Evolutionary conservation across 2,113 vertebrate genomes (phyloP).

Genomic region (Podarcis muralis): DNA sequence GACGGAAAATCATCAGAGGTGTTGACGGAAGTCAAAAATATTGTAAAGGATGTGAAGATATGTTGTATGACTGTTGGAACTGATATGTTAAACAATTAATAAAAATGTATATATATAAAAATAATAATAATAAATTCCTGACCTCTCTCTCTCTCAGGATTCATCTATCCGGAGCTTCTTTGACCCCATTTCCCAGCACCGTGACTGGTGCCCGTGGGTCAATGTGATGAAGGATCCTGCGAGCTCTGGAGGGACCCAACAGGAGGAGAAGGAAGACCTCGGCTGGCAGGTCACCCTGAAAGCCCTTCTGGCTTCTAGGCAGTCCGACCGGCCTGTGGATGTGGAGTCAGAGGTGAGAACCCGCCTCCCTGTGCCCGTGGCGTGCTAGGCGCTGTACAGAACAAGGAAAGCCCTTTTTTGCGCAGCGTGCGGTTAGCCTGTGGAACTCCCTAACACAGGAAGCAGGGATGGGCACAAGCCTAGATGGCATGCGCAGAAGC

Average conservation of each 20-base stretch:
- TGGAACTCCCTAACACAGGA: no score
- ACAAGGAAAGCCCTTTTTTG: background rate
- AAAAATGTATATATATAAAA: no score
- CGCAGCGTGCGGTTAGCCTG: no score
- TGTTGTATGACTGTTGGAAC: no score
- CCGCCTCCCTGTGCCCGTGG: background rate
- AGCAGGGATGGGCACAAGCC: no score
- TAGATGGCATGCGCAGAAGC: no score
- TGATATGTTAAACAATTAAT: no score
- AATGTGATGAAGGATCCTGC: conserved; percentile 63
- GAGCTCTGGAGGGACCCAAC: background rate
- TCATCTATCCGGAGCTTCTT: conserved; percentile 79
- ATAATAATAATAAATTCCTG: background rate
- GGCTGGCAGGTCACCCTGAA: conserved; percentile 86
- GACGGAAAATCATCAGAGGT: no score
- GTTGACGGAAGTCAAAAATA: no score
- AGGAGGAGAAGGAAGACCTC: conserved; percentile 52
- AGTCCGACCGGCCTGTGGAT: conserved; percentile 62
- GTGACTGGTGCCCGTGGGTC: conserved; percentile 97
- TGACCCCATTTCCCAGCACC: conserved; percentile 90
- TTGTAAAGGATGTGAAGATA: no score
- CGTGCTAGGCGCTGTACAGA: background rate
- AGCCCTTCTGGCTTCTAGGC: conserved; percentile 80
- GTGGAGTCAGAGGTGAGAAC: conserved; percentile 70
- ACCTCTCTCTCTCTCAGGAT: conserved; percentile 73